Base-by-base conservation (phyloP, 2,797 vertebrate genomes). In the Pseudotriccus pelzelni region DNA sequence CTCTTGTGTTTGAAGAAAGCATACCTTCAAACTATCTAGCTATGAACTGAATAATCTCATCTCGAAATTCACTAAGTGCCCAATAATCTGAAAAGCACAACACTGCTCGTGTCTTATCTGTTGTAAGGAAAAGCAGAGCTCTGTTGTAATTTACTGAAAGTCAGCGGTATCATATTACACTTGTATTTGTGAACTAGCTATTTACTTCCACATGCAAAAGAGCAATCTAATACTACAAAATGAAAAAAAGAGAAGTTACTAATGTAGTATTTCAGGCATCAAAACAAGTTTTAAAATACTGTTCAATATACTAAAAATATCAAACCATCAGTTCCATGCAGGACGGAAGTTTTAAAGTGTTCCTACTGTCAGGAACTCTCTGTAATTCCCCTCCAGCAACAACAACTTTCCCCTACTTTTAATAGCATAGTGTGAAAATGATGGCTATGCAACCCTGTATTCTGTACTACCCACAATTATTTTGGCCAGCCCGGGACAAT, bases 21-120 rank as follows among this genome's bases (percentile, higher is more conserved):
- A 84, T 87, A 90, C 52, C 78, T 93, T 87, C 63, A 90, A 73
- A 74, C 84, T 58, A 67, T 50, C 60, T 92, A 50, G 55, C 80
- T 95, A 75, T 56, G 78, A 95, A 69, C 24, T 37, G 72, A 90
- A 77, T 67, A 94, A 95, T 94, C 93, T 87, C 74, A 89, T 95
- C 93, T 94, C 5, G 1, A 79, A 84, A 90, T 87, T 87, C 80
- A 93, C 89, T 88, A 82, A 56, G 37, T 56, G 44, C 52, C 90
- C 68, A 73, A 74, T 52, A 95, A 93, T 69, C 77, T 93, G 74
- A 92, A 94, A 93, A 90, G 72, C 52, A 39, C 34, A 36, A 49
- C 3, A 14, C 41, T 49, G 74, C 90, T 82, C 14, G 5, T 79
- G 78, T 89, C 86, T 93, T 90, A 93, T 90, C 90, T 84, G 88